Evolutionary conservation across 2,888 invertebrate species (phyloP), one percentile per base, ranked within the genome.

Genomic region (Ptychoptera albimana): DNA sequence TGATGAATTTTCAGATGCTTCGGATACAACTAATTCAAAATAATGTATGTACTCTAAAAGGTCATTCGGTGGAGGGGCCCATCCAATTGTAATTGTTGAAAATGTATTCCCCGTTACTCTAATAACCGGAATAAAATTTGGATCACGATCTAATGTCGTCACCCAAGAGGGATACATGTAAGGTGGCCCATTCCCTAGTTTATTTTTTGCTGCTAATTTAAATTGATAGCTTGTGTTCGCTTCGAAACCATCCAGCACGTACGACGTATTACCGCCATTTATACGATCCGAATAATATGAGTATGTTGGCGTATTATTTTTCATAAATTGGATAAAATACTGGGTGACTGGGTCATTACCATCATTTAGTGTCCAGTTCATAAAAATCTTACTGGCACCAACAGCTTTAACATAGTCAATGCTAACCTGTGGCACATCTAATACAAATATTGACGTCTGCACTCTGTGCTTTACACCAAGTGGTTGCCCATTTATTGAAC

Each of bases 281-380:
- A 85, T 77, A 41, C 70, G 66, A 45, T 74, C 69, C 35, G 63
- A 63, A 47, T 73, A 72, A 57, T 75, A 79, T 16, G 67, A 64
- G 68, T 75, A 78, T 6, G 63, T 61, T 23, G 68, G 63, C n/a
- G 69, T 68, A 40, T 69, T 70, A 51, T 70, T 69, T 64, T 73
- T 71, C 37, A 67, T 60, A 52, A 71, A 74, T 55, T 71, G 68
- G 11, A 82, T 62, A 45, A 68, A 67, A 55, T 77, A 81, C 15
- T 61, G 59, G 50, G 68, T 66, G 14, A 84, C 70, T 0, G 77
- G 75, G 42, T 77, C 76, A 57, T 88, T 87, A 48, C 82, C 82
- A 48, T 79, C 74, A 47, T 77, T 75, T 0, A 84, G 72, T 0
- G 84, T 86, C 87, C 88, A 88, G 57, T 86, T 87, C 1, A 88